Conservation (phyloP, 2,888 invertebrate species). For the Lomographa bimaculata region DNA sequence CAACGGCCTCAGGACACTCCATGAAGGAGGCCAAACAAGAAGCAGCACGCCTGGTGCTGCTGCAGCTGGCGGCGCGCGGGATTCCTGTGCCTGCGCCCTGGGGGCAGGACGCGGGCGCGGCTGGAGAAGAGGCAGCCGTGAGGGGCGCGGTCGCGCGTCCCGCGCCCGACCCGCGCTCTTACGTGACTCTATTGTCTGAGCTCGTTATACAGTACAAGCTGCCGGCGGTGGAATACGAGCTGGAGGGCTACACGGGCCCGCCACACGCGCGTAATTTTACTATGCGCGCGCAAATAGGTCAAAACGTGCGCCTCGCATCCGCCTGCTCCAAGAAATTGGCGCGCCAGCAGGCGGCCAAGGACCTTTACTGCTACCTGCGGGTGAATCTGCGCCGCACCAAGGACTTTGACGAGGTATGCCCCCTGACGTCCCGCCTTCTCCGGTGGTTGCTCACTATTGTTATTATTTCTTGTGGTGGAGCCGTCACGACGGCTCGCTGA, state of each 20-base stretch:
- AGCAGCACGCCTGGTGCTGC: conserved; percentile 77
- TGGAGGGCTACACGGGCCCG: conserved; percentile 86
- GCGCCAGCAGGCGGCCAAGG: conserved; percentile 84
- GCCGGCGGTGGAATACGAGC: conserved; percentile 75
- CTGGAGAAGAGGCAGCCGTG: not conserved
- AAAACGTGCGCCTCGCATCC: conserved; percentile 78
- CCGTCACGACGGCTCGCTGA: too few species aligned
- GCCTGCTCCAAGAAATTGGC: conserved; percentile 86
- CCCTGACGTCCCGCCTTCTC: too few species aligned
- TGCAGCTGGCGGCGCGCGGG: conserved; percentile 56
- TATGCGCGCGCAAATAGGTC: conserved; percentile 78
- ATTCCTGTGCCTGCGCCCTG: conserved; percentile 50
- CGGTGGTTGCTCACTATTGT: too few species aligned
- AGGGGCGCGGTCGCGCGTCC: not conserved
- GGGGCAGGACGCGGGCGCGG: not conserved
- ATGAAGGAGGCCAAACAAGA: conserved; percentile 85
- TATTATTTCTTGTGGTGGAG: too few species aligned
- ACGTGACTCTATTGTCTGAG: conserved; percentile 69
- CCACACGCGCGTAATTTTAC: conserved; percentile 87
- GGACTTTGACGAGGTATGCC: conserved; percentile 69
- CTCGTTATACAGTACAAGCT: conserved; percentile 77
- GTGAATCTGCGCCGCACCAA: conserved; percentile 58
- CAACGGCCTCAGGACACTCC: conserved; percentile 75
- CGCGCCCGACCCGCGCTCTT: conserved; percentile 44
- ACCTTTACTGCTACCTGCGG: conserved; percentile 62